Percentiles rank a stretch among this genome's conserved stretches.
These are phyloP conservation scores for Drosophila subsilvestris DNA, from an alignment of 2,888 invertebrate genomes.

Conservation along the genomic window DNA sequence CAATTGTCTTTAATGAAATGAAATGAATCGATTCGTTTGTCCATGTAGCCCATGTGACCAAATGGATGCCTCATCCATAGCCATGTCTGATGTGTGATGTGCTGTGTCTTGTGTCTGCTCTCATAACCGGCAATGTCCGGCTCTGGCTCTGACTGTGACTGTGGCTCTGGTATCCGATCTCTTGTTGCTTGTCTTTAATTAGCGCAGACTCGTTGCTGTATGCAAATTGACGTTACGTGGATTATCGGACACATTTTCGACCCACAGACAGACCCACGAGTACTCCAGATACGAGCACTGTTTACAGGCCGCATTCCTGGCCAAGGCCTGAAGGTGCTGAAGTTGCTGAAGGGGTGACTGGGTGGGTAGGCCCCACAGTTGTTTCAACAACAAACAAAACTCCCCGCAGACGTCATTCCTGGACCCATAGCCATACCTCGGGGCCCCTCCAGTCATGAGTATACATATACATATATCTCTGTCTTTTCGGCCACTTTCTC, in stretches of 20 bases:
- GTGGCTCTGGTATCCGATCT: slow-evolving; percentile 3
- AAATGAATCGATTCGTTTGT: slow-evolving; percentile 76
- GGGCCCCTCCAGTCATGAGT: slow-evolving; percentile 3
- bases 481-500: slow-evolving; percentile 64
- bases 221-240: slow-evolving; percentile 74
- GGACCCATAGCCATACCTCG: slow-evolving; percentile 8
- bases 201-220: slow-evolving; percentile 51
- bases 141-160: slow-evolving; percentile 1
- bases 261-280: slow-evolving; percentile 8
- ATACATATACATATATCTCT: slow-evolving; percentile 4
- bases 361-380: slow-evolving; percentile 50
- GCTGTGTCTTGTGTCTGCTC: slow-evolving; percentile 2
- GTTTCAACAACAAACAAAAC: slow-evolving; percentile 59
- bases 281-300: slow-evolving; percentile 27
- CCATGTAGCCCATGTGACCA: slow-evolving; percentile 52
- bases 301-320: slow-evolving; percentile 27
- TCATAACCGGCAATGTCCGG: slow-evolving; percentile 44
- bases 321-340: background rate
- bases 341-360: slow-evolving; percentile 32
- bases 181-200: slow-evolving; percentile 61
- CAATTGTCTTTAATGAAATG: slow-evolving; percentile 74
- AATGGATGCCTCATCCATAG: slow-evolving; percentile 18
- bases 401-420: slow-evolving; percentile 35
- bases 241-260: slow-evolving; percentile 60
- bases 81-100: slow-evolving; percentile 11